A percentile compares a stretch with the other conserved stretches of the same genome.
These are phyloP conservation scores for Rhabdophis nuchalis DNA, from an alignment of 2,797 vertebrate species.

Conservation along the genomic window DNA sequence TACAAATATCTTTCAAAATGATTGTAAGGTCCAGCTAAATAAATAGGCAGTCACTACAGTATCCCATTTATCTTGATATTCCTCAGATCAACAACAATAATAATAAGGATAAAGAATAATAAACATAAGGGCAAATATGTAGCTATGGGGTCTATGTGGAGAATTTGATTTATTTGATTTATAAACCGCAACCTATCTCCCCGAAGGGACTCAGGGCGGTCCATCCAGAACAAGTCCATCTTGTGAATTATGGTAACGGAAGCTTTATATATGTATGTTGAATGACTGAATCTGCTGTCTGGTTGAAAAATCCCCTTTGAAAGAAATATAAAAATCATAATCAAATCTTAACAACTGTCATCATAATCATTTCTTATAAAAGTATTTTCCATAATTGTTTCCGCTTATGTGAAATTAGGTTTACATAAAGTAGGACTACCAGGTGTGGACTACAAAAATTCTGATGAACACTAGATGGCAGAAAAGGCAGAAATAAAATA, in stretches of 20 bases:
- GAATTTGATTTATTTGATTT: too few relatives aligned
- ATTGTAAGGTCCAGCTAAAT: constrained; percentile 5
- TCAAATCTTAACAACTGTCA: background rate
- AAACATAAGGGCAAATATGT: background rate
- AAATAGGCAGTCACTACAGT: background rate
- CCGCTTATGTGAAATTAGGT: background rate
- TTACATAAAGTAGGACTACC: background rate
- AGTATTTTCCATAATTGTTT: background rate
- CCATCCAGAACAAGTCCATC: background rate
- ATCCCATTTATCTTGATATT: constrained; percentile 10
- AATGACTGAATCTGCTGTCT: constrained; percentile 3
- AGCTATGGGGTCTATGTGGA: background rate
- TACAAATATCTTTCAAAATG: constrained; percentile 46
- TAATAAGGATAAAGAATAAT: background rate
- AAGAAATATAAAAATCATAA: background rate
- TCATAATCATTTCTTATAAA: background rate
- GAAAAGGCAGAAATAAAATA: background rate
- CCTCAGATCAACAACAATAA: background rate
- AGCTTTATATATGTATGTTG: constrained; percentile 11
- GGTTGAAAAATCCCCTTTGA: background rate
- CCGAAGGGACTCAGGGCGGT: too few relatives aligned
- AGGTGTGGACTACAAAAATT: background rate
- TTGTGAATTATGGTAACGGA: background rate
- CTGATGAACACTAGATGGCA: background rate
- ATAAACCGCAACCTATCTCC: too few relatives aligned